A percentile compares a stretch with the other conserved stretches of the same genome.
These are phyloP conservation scores for Ochlodes sylvanus DNA, from an alignment of 2,888 invertebrate genomes.

Conservation along the genomic window DNA sequence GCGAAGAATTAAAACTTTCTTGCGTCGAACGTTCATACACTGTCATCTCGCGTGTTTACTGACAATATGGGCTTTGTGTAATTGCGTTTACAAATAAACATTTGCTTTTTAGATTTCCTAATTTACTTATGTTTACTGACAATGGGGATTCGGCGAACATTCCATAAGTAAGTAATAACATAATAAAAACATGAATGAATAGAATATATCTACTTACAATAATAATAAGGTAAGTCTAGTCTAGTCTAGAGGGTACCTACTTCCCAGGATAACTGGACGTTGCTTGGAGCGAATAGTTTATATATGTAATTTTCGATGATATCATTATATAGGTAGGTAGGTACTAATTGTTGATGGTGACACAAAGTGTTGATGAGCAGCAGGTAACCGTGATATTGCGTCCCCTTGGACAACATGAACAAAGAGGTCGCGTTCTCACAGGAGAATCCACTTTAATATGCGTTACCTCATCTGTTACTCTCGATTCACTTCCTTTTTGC, in stretches of 20 bases:
- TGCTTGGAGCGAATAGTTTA: too few relatives aligned
- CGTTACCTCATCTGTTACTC: slow-evolving; percentile 39
- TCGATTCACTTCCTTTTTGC: slow-evolving; percentile 38
- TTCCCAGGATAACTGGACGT: too few relatives aligned
- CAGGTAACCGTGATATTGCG: slow-evolving; percentile 25
- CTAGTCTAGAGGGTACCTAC: too few relatives aligned
- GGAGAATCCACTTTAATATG: slow-evolving; percentile 36
- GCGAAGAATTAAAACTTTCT: slow-evolving; percentile 76
- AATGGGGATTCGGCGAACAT: too few relatives aligned
- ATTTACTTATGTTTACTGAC: background rate
- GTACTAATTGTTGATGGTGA: background rate
- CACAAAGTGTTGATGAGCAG: slow-evolving; percentile 2
- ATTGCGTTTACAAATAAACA: slow-evolving; percentile 16
- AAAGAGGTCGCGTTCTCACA: slow-evolving; percentile 29
- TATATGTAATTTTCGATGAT: too few relatives aligned
- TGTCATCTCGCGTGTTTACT: slow-evolving; percentile 24
- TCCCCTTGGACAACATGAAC: slow-evolving; percentile 19
- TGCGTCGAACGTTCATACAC: slow-evolving; percentile 48
- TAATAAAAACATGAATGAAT: too few relatives aligned
- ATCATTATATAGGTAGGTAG: too few relatives aligned
- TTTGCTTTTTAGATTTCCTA: slow-evolving; percentile 11
- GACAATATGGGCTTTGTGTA: slow-evolving; percentile 16
- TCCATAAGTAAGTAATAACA: too few relatives aligned
- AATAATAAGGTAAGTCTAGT: too few relatives aligned
- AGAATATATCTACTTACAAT: too few relatives aligned